Conservation (phyloP, 2,888 invertebrate species). For the Eurytoma californica region DNA sequence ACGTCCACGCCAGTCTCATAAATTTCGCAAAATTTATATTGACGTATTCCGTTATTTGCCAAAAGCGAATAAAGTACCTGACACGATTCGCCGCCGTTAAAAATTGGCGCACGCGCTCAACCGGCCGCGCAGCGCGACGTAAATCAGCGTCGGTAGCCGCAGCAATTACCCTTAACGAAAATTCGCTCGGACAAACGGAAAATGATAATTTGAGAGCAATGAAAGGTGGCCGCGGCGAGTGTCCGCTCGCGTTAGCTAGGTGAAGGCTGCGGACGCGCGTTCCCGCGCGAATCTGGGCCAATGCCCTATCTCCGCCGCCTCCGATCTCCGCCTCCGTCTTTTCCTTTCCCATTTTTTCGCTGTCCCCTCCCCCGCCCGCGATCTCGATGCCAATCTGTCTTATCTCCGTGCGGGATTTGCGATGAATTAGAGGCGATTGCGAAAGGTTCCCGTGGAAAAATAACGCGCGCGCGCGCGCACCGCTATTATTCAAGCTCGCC, state of each 20-base stretch:
- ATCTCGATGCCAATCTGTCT: slow-evolving; percentile 15
- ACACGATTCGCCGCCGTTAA: not conserved
- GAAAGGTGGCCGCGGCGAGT: slow-evolving; percentile 1
- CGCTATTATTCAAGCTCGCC: too few species aligned
- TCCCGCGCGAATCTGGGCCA: slow-evolving; percentile 42
- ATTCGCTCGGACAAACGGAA: slow-evolving; percentile 42
- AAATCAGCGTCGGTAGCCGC: slow-evolving; percentile 5
- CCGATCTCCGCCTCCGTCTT: not conserved
- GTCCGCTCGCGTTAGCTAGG: slow-evolving; percentile 17
- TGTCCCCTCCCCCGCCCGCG: not conserved
- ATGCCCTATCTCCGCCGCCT: slow-evolving; percentile 22
- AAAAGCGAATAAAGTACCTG: too few species aligned
- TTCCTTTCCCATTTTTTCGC: not conserved
- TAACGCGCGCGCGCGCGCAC: not conserved
- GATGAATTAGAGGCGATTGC: slow-evolving; percentile 8
- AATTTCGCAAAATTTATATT: not conserved
- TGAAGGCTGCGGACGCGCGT: slow-evolving; percentile 27
- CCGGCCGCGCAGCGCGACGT: not conserved
- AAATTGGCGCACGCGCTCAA: not conserved
- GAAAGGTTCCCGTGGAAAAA: slow-evolving; percentile 11
- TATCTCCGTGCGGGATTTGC: not conserved
- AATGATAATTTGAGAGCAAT: slow-evolving; percentile 43
- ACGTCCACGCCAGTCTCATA: too few species aligned
- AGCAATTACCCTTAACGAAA: slow-evolving; percentile 23
- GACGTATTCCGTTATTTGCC: not conserved